These are phyloP conservation scores for Toxotes jaculatrix DNA, from an alignment of 2,113 vertebrate genomes.

Conservation along the genomic window DNA sequence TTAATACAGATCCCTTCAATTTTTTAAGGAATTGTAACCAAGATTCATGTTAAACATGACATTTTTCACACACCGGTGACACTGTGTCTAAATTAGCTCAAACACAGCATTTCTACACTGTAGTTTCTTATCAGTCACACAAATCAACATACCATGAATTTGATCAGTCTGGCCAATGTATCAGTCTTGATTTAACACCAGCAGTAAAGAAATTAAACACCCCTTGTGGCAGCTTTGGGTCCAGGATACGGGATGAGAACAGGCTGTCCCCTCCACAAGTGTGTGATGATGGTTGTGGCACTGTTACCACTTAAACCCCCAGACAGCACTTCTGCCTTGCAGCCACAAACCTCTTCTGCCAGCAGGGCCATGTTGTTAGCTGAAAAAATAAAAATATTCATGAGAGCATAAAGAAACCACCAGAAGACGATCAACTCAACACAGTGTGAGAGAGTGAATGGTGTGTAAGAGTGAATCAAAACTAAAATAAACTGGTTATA, in stretches of 20 bases:
- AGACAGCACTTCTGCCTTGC: conserved; percentile 81
- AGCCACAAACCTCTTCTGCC: conserved; percentile 86
- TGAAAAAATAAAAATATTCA: conserved; percentile 63
- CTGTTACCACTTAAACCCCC: conserved; percentile 87
- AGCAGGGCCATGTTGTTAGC: conserved; percentile 88
- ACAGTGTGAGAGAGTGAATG: neutral
- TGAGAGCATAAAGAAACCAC: neutral
- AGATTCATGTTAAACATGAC: neutral
- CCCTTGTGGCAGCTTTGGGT: neutral
- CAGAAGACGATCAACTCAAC: neutral
- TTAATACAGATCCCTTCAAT: neutral
- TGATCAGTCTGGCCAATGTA: neutral
- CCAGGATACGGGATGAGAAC: conserved; percentile 91
- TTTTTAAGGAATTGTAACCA: neutral
- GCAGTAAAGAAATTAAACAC: neutral
- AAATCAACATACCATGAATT: neutral
- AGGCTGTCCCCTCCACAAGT: conserved; percentile 85
- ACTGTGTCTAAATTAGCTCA: neutral
- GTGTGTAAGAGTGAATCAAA: neutral
- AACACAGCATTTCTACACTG: neutral
- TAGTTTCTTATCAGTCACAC: neutral
- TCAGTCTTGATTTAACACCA: neutral
- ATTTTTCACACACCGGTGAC: neutral
- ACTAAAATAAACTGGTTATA: neutral
- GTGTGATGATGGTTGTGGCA: conserved; percentile 77